phyloP scores from a whole-genome alignment of 2,797 vertebrate genomes.

The Rhyacichthys aspro region DNA sequence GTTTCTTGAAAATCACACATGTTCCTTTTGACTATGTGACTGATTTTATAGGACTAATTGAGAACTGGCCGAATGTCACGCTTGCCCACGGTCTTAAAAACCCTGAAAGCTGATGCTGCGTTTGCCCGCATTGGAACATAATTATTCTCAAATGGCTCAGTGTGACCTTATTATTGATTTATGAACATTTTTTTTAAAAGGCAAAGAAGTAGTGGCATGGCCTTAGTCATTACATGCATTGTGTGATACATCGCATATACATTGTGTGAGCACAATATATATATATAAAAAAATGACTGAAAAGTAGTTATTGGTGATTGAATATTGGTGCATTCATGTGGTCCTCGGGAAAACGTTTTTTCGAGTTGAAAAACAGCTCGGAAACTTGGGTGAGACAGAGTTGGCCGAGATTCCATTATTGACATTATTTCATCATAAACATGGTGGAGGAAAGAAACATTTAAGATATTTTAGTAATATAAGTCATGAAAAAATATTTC shows the following conservation, averaged over 20 bases:
- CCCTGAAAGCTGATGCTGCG: slow-evolving; percentile 4
- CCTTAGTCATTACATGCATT: background rate
- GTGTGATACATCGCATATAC: background rate
- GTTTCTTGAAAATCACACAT: slow-evolving; percentile 53
- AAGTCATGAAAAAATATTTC: too few species aligned
- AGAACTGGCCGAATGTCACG: slow-evolving; percentile 37
- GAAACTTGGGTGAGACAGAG: too few species aligned
- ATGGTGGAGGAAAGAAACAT: too few species aligned
- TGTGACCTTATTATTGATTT: slow-evolving; percentile 5
- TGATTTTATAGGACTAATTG: slow-evolving; percentile 62
- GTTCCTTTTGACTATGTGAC: slow-evolving; percentile 60
- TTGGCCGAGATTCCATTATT: too few species aligned
- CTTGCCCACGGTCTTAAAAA: slow-evolving; percentile 26
- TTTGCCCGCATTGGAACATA: slow-evolving; percentile 9
- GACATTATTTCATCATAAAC: too few species aligned
- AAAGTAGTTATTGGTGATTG: too few species aligned
- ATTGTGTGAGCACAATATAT: background rate
- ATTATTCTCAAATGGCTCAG: slow-evolving; percentile 14
- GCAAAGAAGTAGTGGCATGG: slow-evolving; percentile 17
- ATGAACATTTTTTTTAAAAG: background rate
- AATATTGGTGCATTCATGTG: too few species aligned
- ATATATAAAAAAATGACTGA: background rate
- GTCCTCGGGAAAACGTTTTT: too few species aligned
- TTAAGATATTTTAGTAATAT: too few species aligned
- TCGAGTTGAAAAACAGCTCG: too few species aligned